Conservation (phyloP, 1,140 invertebrate species). For the Mya arenaria region DNA sequence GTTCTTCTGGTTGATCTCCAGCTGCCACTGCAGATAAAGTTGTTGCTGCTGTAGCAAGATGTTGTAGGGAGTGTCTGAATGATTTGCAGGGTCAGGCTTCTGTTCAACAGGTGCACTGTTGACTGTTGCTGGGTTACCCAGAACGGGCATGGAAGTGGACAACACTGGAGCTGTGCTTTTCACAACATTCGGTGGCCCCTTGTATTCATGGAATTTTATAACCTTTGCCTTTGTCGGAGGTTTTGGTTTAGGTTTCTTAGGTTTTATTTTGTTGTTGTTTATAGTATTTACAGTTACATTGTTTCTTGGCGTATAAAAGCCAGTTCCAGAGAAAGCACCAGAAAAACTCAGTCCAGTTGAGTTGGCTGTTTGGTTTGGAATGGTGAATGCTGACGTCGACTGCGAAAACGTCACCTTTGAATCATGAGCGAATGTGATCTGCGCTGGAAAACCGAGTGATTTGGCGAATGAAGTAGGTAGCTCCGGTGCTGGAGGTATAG, state of each 20-base stretch:
- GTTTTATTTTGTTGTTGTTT: constrained; percentile 73
- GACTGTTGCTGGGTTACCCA: background rate
- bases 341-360: constrained; percentile 38
- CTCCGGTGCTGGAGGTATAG: constrained; percentile 64
- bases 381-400: constrained; percentile 62
- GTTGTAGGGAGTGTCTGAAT: constrained; percentile 93
- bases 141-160: constrained; percentile 53
- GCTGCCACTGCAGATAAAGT: constrained; percentile 93
- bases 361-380: constrained; percentile 42
- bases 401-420: constrained; percentile 55
- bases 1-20: constrained; percentile 89
- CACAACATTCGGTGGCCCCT: constrained; percentile 95
- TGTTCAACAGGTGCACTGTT: background rate
- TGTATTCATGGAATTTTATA: constrained; percentile 99
- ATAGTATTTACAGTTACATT: constrained; percentile 46
- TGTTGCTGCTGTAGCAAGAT: constrained; percentile 96
- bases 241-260: constrained; percentile 94
- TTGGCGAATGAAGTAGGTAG: constrained; percentile 53
- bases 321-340: constrained; percentile 17
- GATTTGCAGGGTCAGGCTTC: background rate
- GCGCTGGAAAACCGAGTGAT: constrained; percentile 34
- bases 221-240: constrained; percentile 88
- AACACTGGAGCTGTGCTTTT: constrained; percentile 83
- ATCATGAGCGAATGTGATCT: constrained; percentile 41
- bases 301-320: constrained; percentile 45